These are phyloP conservation scores for Nematostella vectensis DNA, from an alignment of 92 coral and sea anemone species.

Conservation along the genomic window DNA sequence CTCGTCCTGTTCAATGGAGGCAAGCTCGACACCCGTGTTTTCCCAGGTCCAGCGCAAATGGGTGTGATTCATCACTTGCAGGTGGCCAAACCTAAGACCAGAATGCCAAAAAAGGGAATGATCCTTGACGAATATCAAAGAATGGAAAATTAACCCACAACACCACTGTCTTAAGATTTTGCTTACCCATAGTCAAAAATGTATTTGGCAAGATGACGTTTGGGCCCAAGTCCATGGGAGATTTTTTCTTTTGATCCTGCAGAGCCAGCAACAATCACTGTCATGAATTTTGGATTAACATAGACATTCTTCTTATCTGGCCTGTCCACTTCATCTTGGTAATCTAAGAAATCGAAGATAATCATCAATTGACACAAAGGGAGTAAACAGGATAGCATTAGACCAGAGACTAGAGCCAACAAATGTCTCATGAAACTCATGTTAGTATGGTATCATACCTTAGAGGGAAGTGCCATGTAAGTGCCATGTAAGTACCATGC, in stretches of 20 bases:
- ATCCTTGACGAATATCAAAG: too few species aligned
- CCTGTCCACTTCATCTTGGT: slow-evolving; percentile 34
- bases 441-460: too few species aligned
- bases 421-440: too few species aligned
- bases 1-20: slow-evolving; percentile 37
- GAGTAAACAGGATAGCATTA: too few species aligned
- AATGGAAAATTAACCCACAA: too few species aligned
- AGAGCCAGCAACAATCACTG: slow-evolving; percentile 75
- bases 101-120: not conserved
- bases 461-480: too few species aligned
- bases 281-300: slow-evolving; percentile 53
- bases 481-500: too few species aligned
- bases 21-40: slow-evolving; percentile 43
- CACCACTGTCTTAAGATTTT: too few species aligned
- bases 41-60: slow-evolving; percentile 83
- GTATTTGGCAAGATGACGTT: slow-evolving; percentile 29
- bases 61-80: slow-evolving; percentile 62
- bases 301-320: slow-evolving; percentile 34
- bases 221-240: slow-evolving; percentile 58
- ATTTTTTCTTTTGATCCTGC: slow-evolving; percentile 74
- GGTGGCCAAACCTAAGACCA: slow-evolving; percentile 57
- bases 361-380: too few species aligned
- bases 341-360: slow-evolving; percentile 26
- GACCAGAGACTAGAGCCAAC: too few species aligned
- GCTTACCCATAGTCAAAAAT: slow-evolving; percentile 73